Evolutionary conservation across 53 echinoderm and acorn worm species (phyloP).

Genomic region (Arbacia lixula): DNA sequence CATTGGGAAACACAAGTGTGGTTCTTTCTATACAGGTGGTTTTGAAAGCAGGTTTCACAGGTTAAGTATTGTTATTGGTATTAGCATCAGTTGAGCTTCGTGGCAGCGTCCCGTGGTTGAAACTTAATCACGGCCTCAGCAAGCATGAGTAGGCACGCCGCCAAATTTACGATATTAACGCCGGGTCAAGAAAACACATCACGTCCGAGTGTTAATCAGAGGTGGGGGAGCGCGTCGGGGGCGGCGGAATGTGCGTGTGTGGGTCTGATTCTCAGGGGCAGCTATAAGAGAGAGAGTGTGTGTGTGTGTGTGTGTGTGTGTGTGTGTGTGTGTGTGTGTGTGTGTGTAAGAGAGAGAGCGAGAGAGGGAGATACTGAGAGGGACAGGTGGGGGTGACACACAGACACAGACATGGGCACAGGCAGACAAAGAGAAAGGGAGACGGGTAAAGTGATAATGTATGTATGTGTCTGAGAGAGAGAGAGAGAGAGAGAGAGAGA

Average conservation of each 20-base stretch:
- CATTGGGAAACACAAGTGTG: too few species aligned
- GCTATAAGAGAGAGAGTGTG: too few species aligned
- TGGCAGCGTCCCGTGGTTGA: background rate
- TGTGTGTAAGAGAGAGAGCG: too few species aligned
- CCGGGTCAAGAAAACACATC: slow-evolving; percentile 19
- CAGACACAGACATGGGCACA: background rate
- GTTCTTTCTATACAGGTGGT: too few species aligned
- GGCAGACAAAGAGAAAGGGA: background rate
- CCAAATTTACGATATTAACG: slow-evolving; percentile 1
- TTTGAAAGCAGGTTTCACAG: too few species aligned
- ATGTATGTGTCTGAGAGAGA: too few species aligned
- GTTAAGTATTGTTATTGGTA: too few species aligned
- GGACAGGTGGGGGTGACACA: background rate
- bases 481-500: background rate
- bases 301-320: too few species aligned
- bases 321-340: too few species aligned
- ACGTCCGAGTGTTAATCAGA: slow-evolving; percentile 28
- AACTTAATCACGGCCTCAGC: slow-evolving; percentile 7
- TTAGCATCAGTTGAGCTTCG: too few species aligned
- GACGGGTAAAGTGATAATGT: too few species aligned
- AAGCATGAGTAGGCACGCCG: slow-evolving; percentile 35
- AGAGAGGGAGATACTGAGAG: background rate
- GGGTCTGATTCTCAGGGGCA: too few species aligned
- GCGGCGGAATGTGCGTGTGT: background rate
- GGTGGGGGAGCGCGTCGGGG: background rate